Evolutionary conservation across 2,113 vertebrate genomes (phyloP), one percentile per base, ranked within the genome.

Genomic region (Oryzias woworae): DNA sequence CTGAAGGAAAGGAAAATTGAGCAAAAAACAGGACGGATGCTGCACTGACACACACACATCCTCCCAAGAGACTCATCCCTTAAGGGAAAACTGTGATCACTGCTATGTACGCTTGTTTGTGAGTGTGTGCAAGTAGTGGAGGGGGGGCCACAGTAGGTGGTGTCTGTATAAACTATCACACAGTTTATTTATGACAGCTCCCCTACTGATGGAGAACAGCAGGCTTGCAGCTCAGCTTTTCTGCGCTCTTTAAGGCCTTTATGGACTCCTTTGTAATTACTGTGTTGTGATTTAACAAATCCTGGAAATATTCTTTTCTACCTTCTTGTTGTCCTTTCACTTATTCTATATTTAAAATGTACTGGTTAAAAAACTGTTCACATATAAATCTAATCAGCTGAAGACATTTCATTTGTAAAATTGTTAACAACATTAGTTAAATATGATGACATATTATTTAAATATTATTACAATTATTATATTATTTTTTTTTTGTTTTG

Each of bases 181-280:
- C 81, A 85, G 80, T 84, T 83, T 87, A 87, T 90, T 88, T 87
- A 83, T 87, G 85, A 87, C 57, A 22, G 67, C 73, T 50, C 58
- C 82, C 80, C 17, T 59, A 66, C 71, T 68, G 69, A 70, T 48
- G 4, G 64, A 66, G 52, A 66, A 69, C 66, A 76, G 68, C 76
- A 66, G 71, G 70, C 69, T 83, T 54, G 70, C 71, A 66, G 45
- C 42, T 71, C 52, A 3, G 43, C 73, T 67, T 71, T 48, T 60
- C 66, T 26, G 42, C 54, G 64, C 36, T 36, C 36, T 36, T 36
- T 10, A 36, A 7, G 8, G 7, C 7, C 31, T 36, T 10, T 36
- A 36, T 36, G 36, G 36, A 12, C 36, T 36, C 8, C 8, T 36
- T 36, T 36, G 36, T 36, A 36, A 36, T 36, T 36, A 36, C 12